Conservation (phyloP, 2,888 invertebrate species). For the Therioaphis trifolii region DNA sequence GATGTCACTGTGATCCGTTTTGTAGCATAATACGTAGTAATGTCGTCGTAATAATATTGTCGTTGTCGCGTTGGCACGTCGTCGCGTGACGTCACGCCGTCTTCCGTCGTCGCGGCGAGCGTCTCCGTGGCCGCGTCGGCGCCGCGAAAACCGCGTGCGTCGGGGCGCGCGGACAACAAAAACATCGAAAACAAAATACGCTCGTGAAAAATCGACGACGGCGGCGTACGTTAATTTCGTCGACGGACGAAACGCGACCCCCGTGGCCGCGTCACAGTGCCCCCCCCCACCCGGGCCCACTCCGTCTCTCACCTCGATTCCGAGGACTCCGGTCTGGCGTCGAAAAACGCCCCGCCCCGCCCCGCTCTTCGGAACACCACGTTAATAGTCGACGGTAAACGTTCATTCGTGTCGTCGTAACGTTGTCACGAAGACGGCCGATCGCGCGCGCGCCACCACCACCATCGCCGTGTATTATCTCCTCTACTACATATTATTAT, state of each 20-base stretch:
- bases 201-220: no score
- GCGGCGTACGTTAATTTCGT: no score
- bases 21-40: background rate
- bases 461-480: background rate
- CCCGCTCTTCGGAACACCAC: background rate
- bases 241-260: no score
- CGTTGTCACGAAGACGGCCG: background rate
- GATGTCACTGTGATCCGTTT: constrained; percentile 20
- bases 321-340: no score
- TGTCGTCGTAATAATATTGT: background rate
- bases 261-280: no score
- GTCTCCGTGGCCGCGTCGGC: no score
- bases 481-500: background rate
- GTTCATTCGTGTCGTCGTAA: background rate
- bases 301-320: background rate
- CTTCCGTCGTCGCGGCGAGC: no score
- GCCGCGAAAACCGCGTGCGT: no score
- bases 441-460: background rate
- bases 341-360: background rate
- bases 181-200: no score
- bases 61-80: background rate
- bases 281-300: background rate
- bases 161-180: no score
- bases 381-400: constrained; percentile 21
- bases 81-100: no score